Evolutionary conservation across 2,888 invertebrate species (phyloP), one percentile per base, ranked within the genome.

Genomic region (Diabrotica balteata): DNA sequence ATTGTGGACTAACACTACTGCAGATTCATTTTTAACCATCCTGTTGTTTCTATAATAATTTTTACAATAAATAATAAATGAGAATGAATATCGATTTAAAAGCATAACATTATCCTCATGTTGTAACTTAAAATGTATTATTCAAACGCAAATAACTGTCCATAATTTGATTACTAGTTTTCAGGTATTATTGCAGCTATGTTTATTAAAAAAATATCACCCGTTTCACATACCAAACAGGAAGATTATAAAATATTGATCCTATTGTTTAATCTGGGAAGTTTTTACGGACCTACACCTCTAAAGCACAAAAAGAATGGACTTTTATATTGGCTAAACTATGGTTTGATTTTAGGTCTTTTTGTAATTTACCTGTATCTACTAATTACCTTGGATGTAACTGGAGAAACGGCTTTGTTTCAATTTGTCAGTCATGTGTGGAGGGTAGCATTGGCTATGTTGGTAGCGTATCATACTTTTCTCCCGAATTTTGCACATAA

Each of bases 191-290:
- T 9, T 47, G 4, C 47, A 4, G 47, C 4, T 47, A 47, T 47
- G 47, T 8, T 10, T 8, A 4, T 47, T 9, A 47, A 10, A 47
- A 47, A 47, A 47, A 7, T 9, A 47, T 9, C 10, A 8, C 8
- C 9, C 3, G 47, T 9, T 47, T 8, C 47, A 10, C 10, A 8
- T 9, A 9, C 47, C 8, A 8, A 47, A 47, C 55, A 57, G 45
- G 8, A 17, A 7, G 55, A 57, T 45, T 57, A 17, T 8, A 57
- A 22, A 7, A 11, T 45, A 7, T 22, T 57, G 2, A 57, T 11
- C 8, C 11, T 45, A 10, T 8, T 57, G 7, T 57, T 57, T 7
- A 57, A 57, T n/a, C 44, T 10, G 7, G 55, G 55, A n/a, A 57
- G 55, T 11, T 57, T 44, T 11, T 57, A 44, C 7, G 55, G 55